Conservation (phyloP, 2,888 invertebrate species). For the Deladenus siricidicola region DNA sequence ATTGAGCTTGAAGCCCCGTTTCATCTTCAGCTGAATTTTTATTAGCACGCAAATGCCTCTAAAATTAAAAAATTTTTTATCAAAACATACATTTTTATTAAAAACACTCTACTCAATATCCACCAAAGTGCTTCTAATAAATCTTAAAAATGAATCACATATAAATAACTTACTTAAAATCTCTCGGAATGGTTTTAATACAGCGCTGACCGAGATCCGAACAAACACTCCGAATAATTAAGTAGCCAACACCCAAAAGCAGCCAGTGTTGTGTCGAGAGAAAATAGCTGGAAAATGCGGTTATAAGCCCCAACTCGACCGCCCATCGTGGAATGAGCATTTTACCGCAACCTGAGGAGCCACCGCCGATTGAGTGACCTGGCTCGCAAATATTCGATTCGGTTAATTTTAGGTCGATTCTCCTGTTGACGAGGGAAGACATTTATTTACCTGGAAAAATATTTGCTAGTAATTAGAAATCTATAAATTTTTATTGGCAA, state of each 20-base stretch:
- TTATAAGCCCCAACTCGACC: slow-evolving; percentile 3
- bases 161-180: slow-evolving; percentile 44
- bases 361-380: too few relatives aligned
- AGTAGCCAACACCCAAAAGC: slow-evolving; percentile 27
- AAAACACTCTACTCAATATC: neutral
- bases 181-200: slow-evolving; percentile 40
- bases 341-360: neutral
- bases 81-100: neutral
- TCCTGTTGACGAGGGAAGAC: too few relatives aligned
- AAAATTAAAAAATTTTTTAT: slow-evolving; percentile 14
- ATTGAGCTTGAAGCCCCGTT: slow-evolving; percentile 32
- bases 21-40: slow-evolving; percentile 31
- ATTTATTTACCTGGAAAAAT: too few relatives aligned
- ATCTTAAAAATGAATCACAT: neutral
- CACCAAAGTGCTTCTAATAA: neutral
- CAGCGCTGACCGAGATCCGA: slow-evolving; percentile 34
- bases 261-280: slow-evolving; percentile 27
- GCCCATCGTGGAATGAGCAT: neutral
- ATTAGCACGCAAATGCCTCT: slow-evolving; percentile 40
- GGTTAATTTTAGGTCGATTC: too few relatives aligned
- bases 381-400: too few relatives aligned
- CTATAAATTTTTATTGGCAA: too few relatives aligned
- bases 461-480: too few relatives aligned
- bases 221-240: slow-evolving; percentile 28
- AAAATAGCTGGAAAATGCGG: slow-evolving; percentile 12